phyloP scores from a whole-genome alignment of 2,797 vertebrate genomes.

The Esox lucius region DNA sequence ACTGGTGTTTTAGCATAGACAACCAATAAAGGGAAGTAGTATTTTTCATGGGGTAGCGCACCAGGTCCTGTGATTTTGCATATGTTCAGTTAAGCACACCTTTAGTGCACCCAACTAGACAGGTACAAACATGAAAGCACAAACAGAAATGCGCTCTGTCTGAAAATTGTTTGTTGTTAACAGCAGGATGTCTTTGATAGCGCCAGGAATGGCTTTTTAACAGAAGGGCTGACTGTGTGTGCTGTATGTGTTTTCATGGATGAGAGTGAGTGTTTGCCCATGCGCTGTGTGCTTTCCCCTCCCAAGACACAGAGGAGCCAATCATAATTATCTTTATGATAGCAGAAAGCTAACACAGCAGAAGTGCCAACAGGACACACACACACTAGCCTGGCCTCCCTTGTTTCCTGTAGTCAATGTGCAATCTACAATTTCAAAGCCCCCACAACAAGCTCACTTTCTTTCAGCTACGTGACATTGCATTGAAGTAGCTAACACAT shows the following conservation, averaged over 20 bases:
- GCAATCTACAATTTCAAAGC: neutral
- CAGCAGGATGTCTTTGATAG: neutral
- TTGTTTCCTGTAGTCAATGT: neutral
- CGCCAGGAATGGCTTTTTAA: neutral
- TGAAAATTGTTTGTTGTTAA: neutral
- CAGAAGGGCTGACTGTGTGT: slow-evolving; percentile 15
- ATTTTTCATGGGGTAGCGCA: slow-evolving; percentile 15
- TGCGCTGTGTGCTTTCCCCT: neutral
- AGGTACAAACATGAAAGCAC: neutral
- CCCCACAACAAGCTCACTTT: neutral
- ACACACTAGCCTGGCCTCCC: neutral
- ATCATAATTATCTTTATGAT: neutral
- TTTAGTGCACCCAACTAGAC: neutral
- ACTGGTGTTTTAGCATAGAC: slow-evolving; percentile 47
- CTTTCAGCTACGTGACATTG: neutral
- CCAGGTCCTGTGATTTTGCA: neutral
- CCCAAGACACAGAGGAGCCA: neutral
- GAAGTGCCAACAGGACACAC: neutral
- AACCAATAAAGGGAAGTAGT: slow-evolving; percentile 40
- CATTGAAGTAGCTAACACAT: neutral
- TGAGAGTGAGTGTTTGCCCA: neutral
- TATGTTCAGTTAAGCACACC: neutral
- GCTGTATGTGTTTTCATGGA: slow-evolving; percentile 8
- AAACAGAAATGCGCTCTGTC: slow-evolving; percentile 7
- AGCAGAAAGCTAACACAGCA: neutral